These are phyloP conservation scores for Gracilinanus agilis DNA, from an alignment of 2,113 vertebrate species.

Conservation along the genomic window DNA sequence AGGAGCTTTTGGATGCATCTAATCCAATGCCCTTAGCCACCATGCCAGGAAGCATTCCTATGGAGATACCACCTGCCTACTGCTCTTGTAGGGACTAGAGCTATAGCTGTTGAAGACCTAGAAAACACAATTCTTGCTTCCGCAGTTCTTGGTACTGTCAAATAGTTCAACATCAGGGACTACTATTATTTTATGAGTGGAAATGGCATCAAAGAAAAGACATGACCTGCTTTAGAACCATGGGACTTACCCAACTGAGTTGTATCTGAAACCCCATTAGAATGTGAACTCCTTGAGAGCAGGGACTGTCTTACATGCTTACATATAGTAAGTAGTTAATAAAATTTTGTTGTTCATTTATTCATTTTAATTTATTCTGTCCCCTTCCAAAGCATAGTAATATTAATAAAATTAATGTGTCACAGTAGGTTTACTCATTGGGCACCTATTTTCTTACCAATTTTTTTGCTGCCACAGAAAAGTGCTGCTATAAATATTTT, in stretches of 20 bases:
- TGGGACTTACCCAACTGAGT: not conserved
- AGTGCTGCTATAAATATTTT: not conserved
- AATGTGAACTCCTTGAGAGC: not conserved
- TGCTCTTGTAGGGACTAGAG: no score
- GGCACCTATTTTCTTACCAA: no score
- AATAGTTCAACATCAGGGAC: not conserved
- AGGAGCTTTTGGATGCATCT: not conserved
- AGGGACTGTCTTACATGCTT: not conserved
- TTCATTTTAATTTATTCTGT: not conserved
- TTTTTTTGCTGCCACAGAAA: not conserved
- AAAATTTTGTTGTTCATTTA: not conserved
- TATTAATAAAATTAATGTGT: not conserved
- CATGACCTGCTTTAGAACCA: not conserved
- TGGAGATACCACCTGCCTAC: not conserved
- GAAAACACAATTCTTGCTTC: not conserved
- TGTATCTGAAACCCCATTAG: not conserved
- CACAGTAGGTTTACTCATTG: not conserved
- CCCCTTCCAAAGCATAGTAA: not conserved
- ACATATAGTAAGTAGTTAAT: not conserved
- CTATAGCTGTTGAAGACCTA: not conserved
- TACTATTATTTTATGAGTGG: not conserved
- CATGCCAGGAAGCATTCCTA: not conserved
- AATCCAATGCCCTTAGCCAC: not conserved
- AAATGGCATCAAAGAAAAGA: not conserved
- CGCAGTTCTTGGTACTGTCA: not conserved